Percentiles rank a stretch among this genome's conserved stretches.
These are phyloP conservation scores for Aplodontia rufa DNA, from an alignment of 2,113 vertebrate species.

Conservation along the genomic window DNA sequence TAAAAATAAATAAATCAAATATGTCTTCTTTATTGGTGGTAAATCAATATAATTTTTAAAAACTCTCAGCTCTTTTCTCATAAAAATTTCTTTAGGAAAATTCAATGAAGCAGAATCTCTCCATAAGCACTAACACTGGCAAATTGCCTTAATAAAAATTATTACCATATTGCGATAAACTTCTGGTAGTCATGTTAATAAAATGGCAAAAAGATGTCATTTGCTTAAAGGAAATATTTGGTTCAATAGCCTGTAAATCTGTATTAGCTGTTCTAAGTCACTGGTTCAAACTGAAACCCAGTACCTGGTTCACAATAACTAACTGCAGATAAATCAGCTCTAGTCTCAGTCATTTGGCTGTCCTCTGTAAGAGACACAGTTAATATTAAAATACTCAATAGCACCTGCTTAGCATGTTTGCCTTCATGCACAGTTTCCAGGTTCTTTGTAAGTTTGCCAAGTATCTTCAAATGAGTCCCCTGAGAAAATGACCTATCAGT, in stretches of 20 bases:
- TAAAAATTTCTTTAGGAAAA: slow-evolving; percentile 62
- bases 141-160: slow-evolving; percentile 61
- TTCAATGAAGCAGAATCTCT: slow-evolving; percentile 27
- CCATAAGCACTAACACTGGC: slow-evolving; percentile 31
- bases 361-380: slow-evolving; percentile 48
- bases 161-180: slow-evolving; percentile 55
- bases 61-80: slow-evolving; percentile 37
- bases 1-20: neutral
- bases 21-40: slow-evolving; percentile 16
- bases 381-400: slow-evolving; percentile 57
- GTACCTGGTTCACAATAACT: slow-evolving; percentile 37
- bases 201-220: slow-evolving; percentile 51
- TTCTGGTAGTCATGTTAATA: slow-evolving; percentile 37
- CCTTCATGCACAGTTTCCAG: slow-evolving; percentile 53
- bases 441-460: slow-evolving; percentile 75
- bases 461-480: slow-evolving; percentile 70
- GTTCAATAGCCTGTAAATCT: slow-evolving; percentile 69
- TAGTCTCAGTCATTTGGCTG: slow-evolving; percentile 23
- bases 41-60: neutral
- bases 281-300: slow-evolving; percentile 43
- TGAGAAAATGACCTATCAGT: slow-evolving; percentile 80
- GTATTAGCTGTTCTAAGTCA: slow-evolving; percentile 35
- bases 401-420: slow-evolving; percentile 67
- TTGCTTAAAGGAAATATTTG: slow-evolving; percentile 71
- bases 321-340: slow-evolving; percentile 37